Base-by-base conservation (phyloP, 2,888 invertebrate species). In the Rhamphomyia laevipes region DNA sequence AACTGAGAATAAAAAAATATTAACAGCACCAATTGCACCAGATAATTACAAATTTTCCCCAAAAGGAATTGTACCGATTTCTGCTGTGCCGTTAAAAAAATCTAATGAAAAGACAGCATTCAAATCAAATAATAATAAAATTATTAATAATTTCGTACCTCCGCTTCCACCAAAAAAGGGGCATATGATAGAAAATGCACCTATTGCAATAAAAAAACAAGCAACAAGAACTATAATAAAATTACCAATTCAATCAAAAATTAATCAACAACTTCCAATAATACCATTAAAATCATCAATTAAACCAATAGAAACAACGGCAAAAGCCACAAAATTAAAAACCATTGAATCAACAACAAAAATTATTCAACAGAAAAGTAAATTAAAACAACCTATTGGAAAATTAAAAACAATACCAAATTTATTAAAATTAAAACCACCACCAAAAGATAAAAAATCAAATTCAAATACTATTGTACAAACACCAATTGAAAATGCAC, bases 401-500 rank as follows among this genome's bases (percentile, higher is more conserved):
- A 13, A 33, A 33, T 4, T 33, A 33, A 33, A 5, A 37, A 2
- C 16, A 15, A 37, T 7, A 33, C 37, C 15, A 37, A 37, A 37
- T 16, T 5, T 9, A 15, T 11, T 11, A 37, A 37, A 6, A 16
- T 5, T 37, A 37, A 37, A 16, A 3, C 15, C 3, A 37, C 5
- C 18, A 12, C 10, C 40, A 18, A 40, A 21, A 40, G 7, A 17
- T 38, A 11, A 38, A 38, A 38, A 38, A 11, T 17, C 38, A 17
- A 18, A 21, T 18, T 7, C 16, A 13, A 18, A 18, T 18, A 6
- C 18, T 13, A 13, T 6, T 40, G 11, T 18, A 18, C 17, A 38
- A 38, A 18, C 54, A 2, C 48, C 43, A 11, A 49, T 52, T 27
- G 13, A 6, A 1, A 44, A 40, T 43, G 31, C 35, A 2, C 37